Percentiles rank a stretch among this genome's conserved stretches.
Evolutionary conservation across 64 coral and sea anemone species (phyloP).

Genomic region (Porites lutea): DNA sequence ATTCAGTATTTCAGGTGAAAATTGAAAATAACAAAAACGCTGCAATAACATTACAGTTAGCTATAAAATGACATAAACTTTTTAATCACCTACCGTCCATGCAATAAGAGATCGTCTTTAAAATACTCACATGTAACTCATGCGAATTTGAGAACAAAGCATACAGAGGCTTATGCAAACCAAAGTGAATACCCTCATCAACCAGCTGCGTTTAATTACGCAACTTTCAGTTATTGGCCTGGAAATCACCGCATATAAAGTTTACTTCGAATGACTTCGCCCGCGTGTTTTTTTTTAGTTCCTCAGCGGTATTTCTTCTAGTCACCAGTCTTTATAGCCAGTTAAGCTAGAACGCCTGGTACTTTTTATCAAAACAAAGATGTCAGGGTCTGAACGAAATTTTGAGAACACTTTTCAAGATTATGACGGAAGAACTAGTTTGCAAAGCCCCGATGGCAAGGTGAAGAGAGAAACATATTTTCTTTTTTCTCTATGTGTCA

Average conservation of each 20-base stretch:
- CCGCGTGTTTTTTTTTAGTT: neutral
- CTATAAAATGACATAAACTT: too few species aligned
- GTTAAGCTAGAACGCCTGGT: neutral
- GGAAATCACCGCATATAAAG: neutral
- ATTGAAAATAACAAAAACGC: too few species aligned
- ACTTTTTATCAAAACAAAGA: neutral
- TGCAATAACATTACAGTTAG: too few species aligned
- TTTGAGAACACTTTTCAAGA: constrained; percentile 87
- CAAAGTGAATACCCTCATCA: neutral
- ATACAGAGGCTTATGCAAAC: neutral
- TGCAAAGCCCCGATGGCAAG: constrained; percentile 60
- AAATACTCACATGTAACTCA: too few species aligned
- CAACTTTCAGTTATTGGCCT: neutral
- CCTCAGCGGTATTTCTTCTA: neutral
- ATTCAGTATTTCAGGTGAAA: too few species aligned
- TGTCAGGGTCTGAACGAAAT: constrained; percentile 54
- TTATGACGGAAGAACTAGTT: constrained; percentile 66
- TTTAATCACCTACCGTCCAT: too few species aligned
- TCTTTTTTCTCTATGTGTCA: neutral
- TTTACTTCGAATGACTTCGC: neutral
- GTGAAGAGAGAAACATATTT: neutral
- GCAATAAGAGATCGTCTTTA: too few species aligned
- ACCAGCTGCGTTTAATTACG: neutral
- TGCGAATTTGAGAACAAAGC: neutral
- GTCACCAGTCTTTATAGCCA: neutral